A percentile compares a stretch with the other conserved stretches of the same genome.
These are phyloP conservation scores for Portevinia maculata DNA, from an alignment of 2,888 invertebrate species.

Conservation along the genomic window DNA sequence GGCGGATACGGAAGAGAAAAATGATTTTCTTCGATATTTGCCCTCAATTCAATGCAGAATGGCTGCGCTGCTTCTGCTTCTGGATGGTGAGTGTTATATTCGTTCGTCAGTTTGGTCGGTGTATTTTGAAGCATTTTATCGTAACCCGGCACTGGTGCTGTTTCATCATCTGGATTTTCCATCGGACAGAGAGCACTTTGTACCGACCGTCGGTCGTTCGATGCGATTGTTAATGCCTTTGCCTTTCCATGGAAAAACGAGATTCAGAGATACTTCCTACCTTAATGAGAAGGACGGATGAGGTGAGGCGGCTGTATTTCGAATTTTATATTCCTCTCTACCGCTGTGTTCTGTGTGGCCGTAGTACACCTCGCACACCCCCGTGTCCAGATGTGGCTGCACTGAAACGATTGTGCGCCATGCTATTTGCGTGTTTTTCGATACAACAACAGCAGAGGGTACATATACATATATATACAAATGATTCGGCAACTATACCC, in stretches of 20 bases:
- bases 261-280: slow-evolving; percentile 63
- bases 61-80: slow-evolving; percentile 1
- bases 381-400: slow-evolving; percentile 47
- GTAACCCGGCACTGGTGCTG: slow-evolving; percentile 53
- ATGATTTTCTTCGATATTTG: slow-evolving; percentile 65
- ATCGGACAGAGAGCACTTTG: slow-evolving; percentile 64
- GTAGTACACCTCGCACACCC: slow-evolving; percentile 33
- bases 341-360: slow-evolving; percentile 26
- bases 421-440: slow-evolving; percentile 55
- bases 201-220: slow-evolving; percentile 52
- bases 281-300: slow-evolving; percentile 37
- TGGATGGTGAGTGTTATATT: slow-evolving; percentile 41
- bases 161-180: slow-evolving; percentile 72
- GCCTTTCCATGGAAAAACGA: slow-evolving; percentile 68
- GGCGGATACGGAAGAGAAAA: slow-evolving; percentile 50
- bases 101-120: slow-evolving; percentile 47
- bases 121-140: slow-evolving; percentile 63
- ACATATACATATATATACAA: slow-evolving; percentile 29
- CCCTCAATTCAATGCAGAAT: slow-evolving; percentile 21
- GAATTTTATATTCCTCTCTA: slow-evolving; percentile 70
- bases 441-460: slow-evolving; percentile 29
- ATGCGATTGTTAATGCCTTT: slow-evolving; percentile 64
- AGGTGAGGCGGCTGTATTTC: slow-evolving; percentile 52
- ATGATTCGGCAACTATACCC: slow-evolving; percentile 44
- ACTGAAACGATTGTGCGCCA: slow-evolving; percentile 70